Percentiles rank a stretch among this genome's conserved stretches.
Evolutionary conservation across 2,113 vertebrate species (phyloP).

Genomic region (Phrynosoma platyrhinos): DNA sequence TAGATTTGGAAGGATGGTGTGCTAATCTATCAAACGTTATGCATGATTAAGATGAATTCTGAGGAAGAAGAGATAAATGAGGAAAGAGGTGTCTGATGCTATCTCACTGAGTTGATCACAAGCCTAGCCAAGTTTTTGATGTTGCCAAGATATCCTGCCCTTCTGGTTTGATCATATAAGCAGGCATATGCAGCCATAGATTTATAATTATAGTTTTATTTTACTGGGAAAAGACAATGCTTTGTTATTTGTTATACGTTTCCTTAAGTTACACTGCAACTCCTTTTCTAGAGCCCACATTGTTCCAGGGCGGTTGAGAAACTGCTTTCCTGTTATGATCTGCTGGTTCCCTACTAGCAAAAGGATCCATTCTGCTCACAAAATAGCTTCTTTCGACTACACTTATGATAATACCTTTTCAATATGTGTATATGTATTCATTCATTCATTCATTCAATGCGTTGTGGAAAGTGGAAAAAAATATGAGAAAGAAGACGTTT

Average conservation of each 20-base stretch:
- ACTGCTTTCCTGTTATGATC: no score
- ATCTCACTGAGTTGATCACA: no score
- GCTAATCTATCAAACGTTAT: no score
- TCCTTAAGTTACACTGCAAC: not conserved
- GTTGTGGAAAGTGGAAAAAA: not conserved
- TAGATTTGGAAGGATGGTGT: no score
- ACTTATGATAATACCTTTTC: not conserved
- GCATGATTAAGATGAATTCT: no score
- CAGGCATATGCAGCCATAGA: not conserved
- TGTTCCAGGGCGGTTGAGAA: no score
- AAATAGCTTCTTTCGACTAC: not conserved
- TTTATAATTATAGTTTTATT: accelerated
- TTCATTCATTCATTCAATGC: not conserved
- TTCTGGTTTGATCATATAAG: not conserved
- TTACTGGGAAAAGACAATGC: not conserved
- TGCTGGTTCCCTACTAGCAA: not conserved
- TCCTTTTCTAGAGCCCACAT: not conserved
- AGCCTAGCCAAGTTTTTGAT: accelerated
- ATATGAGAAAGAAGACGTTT: not conserved
- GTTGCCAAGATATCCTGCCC: accelerated
- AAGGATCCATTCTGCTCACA: not conserved
- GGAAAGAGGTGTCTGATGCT: no score
- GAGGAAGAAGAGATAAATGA: no score
- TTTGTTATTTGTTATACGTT: not conserved
- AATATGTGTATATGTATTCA: not conserved